A percentile compares a stretch with the other conserved stretches of the same genome.
phyloP scores from a whole-genome alignment of 2,113 vertebrate species.

The Micronycteris hirsuta region DNA sequence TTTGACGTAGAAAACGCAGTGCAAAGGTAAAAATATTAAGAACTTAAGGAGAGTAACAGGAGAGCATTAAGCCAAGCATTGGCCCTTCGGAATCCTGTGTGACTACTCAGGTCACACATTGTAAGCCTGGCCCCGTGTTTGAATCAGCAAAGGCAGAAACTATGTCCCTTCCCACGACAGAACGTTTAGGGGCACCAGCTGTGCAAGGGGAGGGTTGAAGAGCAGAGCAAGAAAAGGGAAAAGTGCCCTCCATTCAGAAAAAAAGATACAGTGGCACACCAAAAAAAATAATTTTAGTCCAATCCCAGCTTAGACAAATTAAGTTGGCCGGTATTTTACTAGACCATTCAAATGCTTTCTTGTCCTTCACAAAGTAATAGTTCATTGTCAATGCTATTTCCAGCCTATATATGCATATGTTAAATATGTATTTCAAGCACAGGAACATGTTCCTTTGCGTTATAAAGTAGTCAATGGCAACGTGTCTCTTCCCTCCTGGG shows the following conservation, averaged over 20 bases:
- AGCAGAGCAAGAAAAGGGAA: background rate
- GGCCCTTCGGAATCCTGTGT: background rate
- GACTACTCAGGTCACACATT: background rate
- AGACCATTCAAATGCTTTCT: background rate
- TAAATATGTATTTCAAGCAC: background rate
- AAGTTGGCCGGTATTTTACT: background rate
- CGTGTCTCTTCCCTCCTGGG: background rate
- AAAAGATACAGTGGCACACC: background rate
- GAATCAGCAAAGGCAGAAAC: background rate
- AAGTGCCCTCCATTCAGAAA: background rate
- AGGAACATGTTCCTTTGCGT: background rate
- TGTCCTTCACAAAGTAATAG: background rate
- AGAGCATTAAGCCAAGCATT: background rate
- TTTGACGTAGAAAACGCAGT: background rate
- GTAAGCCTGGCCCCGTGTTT: background rate
- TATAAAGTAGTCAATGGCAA: background rate
- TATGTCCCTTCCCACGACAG: background rate
- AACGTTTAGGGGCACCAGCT: background rate
- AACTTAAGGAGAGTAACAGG: background rate
- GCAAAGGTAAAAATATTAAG: background rate
- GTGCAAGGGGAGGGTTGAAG: background rate
- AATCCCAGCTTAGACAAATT: background rate
- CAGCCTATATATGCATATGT: background rate
- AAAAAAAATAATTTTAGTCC: background rate
- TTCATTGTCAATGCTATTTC: background rate